Conservation (phyloP, 2,113 vertebrate species). For the Chinchilla lanigera region DNA sequence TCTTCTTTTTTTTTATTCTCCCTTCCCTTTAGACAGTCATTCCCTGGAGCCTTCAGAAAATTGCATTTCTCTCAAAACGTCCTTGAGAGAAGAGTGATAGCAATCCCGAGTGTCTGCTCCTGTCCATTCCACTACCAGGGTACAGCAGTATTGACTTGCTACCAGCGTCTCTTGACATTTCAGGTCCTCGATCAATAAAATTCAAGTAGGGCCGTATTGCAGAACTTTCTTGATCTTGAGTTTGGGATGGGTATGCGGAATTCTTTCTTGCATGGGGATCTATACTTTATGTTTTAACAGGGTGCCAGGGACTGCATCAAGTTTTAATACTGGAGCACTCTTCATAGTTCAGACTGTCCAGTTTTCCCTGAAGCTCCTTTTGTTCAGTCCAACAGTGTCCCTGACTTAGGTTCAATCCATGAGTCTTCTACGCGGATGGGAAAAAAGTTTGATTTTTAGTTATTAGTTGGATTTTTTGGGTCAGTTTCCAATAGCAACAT, state of each 20-base stretch:
- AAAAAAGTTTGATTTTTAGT: no score
- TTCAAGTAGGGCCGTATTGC: background rate
- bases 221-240: background rate
- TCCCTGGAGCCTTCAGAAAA: slow-evolving; percentile 7
- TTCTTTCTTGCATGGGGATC: background rate
- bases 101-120: no score
- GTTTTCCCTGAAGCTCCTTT: background rate
- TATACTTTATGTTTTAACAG: background rate
- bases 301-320: background rate
- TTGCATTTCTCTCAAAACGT: background rate
- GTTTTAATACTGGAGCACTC: background rate
- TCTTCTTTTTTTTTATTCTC: background rate
- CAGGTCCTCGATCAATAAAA: background rate
- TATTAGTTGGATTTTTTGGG: background rate
- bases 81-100: background rate
- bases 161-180: background rate
- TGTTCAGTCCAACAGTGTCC: background rate
- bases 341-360: background rate
- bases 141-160: background rate
- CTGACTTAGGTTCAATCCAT: background rate
- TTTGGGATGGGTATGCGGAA: background rate
- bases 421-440: background rate
- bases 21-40: background rate
- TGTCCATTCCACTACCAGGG: background rate
- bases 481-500: background rate